Conservation (phyloP, 2,797 vertebrate species). For the Acanthiza pusilla region DNA sequence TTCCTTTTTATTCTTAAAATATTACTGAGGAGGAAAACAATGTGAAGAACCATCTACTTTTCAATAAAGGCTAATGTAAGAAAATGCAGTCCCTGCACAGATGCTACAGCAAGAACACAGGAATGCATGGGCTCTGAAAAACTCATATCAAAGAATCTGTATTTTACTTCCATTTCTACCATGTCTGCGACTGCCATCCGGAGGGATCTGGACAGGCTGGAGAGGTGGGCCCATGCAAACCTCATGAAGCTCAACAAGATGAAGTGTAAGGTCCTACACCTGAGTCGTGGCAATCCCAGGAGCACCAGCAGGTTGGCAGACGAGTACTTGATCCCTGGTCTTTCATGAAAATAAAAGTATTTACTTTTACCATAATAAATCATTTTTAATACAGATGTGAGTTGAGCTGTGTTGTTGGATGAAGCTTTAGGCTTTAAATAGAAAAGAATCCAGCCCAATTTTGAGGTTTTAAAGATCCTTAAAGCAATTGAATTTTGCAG, state of each 20-base stretch:
- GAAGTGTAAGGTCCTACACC: neutral
- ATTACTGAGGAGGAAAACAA: neutral
- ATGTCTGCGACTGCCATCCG: neutral
- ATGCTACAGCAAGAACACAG: neutral
- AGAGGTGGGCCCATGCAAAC: neutral
- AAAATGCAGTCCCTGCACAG: neutral
- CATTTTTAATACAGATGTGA: neutral
- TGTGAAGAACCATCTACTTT: neutral
- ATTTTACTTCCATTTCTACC: neutral
- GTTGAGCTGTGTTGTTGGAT: neutral
- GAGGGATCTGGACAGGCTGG: neutral
- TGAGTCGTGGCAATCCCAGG: rapidly evolving
- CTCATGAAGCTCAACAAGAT: neutral
- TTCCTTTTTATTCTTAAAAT: neutral
- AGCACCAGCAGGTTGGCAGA: neutral
- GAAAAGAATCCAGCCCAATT: neutral
- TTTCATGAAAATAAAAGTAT: neutral
- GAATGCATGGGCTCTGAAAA: neutral
- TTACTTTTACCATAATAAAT: neutral
- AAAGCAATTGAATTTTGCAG: slow-evolving; percentile 3
- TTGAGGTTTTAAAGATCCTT: neutral
- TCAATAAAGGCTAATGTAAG: neutral
- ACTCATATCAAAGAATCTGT: neutral
- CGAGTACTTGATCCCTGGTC: neutral
- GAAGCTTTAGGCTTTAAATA: neutral